phyloP scores from a whole-genome alignment of 2,113 vertebrate species.

The Cisticola juncidis region DNA sequence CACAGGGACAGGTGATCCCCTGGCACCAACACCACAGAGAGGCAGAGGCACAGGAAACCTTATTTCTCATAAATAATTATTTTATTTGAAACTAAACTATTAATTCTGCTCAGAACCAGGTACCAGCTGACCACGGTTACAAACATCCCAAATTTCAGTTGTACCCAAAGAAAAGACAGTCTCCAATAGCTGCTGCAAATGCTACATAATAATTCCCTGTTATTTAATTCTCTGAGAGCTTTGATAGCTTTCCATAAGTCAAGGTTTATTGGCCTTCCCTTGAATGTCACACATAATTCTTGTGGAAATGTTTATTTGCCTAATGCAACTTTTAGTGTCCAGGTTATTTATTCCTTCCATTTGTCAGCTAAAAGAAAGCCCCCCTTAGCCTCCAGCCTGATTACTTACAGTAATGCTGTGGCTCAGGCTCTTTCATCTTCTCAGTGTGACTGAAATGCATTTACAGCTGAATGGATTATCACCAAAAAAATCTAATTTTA shows the following conservation, averaged over 20 bases:
- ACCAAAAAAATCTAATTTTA: conserved; percentile 20
- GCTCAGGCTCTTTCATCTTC: conserved; percentile 52
- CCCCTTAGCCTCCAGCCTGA: conserved; percentile 66
- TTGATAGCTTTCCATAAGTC: conserved; percentile 74
- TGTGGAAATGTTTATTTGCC: conserved; percentile 82
- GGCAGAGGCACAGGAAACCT: rapidly evolving
- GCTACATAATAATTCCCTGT: conserved; percentile 64
- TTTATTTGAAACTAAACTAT: background rate
- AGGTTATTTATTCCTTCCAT: conserved; percentile 77
- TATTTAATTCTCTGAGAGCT: conserved; percentile 73
- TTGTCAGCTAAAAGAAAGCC: conserved; percentile 72
- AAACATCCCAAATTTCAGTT: background rate
- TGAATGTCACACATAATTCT: conserved; percentile 78
- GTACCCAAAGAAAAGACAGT: background rate
- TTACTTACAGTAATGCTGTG: conserved; percentile 59
- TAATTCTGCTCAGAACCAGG: background rate
- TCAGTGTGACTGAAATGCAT: conserved; percentile 1
- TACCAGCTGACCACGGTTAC: rapidly evolving
- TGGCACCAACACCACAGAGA: background rate
- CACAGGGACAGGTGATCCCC: background rate
- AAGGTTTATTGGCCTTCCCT: conserved; percentile 78
- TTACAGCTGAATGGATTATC: conserved; percentile 12
- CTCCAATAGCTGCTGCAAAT: conserved; percentile 46
- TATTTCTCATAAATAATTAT: background rate
- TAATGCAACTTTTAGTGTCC: conserved; percentile 81